These are phyloP conservation scores for Litoditis marina DNA, from an alignment of 2,888 invertebrate genomes.

Conservation along the genomic window DNA sequence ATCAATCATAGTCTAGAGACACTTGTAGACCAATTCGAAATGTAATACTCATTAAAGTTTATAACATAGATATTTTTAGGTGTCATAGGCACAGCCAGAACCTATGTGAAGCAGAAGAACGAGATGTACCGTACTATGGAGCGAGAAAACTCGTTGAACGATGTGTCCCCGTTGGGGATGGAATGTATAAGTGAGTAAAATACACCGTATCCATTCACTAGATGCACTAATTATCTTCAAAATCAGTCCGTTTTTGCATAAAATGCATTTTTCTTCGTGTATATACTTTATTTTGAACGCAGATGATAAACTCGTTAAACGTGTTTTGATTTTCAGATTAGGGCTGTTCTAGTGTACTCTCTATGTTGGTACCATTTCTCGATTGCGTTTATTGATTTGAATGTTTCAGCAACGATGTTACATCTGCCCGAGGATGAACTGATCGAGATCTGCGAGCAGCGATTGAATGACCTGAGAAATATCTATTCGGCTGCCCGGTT, in stretches of 20 bases:
- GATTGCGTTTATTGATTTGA: too few species aligned
- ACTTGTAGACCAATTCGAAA: conserved; percentile 7
- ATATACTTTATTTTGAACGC: too few species aligned
- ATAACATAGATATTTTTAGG: neutral
- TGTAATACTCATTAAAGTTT: neutral
- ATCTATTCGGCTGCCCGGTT: neutral
- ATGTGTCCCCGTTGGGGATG: conserved; percentile 1
- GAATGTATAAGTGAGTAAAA: neutral
- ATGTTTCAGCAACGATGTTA: neutral
- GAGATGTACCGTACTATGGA: conserved; percentile 5
- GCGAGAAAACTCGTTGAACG: neutral
- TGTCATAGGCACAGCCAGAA: neutral
- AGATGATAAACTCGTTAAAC: too few species aligned
- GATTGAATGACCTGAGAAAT: neutral
- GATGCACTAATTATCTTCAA: too few species aligned
- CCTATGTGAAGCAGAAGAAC: conserved; percentile 11
- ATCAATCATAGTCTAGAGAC: too few species aligned
- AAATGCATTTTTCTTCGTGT: too few species aligned
- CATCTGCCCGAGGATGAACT: neutral
- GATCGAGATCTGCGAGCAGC: neutral
- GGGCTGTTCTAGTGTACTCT: too few species aligned
- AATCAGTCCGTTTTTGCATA: too few species aligned
- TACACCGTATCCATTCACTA: too few species aligned
- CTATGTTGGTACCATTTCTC: too few species aligned
- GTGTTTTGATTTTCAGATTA: too few species aligned